Evolutionary conservation across 2,797 vertebrate species (phyloP), one percentile per base, ranked within the genome.

Genomic region (Philypnodon macrostomus): DNA sequence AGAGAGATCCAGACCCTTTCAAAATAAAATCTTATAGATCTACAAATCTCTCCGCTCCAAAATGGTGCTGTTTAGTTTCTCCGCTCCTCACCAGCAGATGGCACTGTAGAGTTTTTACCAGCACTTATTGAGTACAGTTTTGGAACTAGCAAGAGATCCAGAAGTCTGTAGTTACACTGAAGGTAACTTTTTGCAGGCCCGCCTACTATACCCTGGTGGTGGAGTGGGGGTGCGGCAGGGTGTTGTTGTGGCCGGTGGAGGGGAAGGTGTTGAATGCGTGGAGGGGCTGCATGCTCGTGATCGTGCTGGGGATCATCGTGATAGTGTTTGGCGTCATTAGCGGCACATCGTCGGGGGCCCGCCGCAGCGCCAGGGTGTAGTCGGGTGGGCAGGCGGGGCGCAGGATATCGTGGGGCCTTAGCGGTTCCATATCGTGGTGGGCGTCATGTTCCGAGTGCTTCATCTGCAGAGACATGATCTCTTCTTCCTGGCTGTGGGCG

Each of bases 141-240:
- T 73, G 46, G 71, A 74, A n/a, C 58, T 79, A 71, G 67, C 38
- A 42, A 73, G 62, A 7, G 24, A 47, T 75, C 73, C 66, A 61
- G 68, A 56, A 65, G 53, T 62, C 67, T 53, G 26, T 42, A 71
- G 77, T n/a, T n/a, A n/a, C n/a, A 74, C 71, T 58, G 67, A 49
- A 50, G 39, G 64, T 53, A 58, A 70, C 73, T 75, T 58, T 21
- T 62, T 41, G 55, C 69, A 68, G 73, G 70, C 8, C 34, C 34
- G 82, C 57, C 70, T 85, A 92, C 93, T 96, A 96, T 95, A 96
- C 94, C 55, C 94, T 87, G 60, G 94, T 96, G 73, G 94, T 97
- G 75, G 94, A 95, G 85, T 95, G 95, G 53, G 94, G 93, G 58
- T 95, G 95, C 56, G 95, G 94, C 61, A 95, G 81, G 65, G 93